phyloP scores from a whole-genome alignment of 2,888 invertebrate genomes.

The Caenorhabditis afra region DNA sequence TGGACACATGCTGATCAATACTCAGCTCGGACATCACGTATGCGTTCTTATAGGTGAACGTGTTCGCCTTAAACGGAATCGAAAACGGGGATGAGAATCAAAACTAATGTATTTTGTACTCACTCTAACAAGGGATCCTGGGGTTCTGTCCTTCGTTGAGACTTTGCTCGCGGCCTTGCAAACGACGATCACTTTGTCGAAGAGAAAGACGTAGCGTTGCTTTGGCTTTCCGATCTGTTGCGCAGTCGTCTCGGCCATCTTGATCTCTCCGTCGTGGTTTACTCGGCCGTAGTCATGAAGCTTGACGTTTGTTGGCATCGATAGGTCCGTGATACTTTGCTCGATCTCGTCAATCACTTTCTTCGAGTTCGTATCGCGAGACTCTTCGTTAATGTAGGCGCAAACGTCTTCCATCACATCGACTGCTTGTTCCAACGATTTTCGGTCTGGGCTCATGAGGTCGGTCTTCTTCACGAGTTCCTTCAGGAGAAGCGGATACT shows the following conservation, averaged over 20 bases:
- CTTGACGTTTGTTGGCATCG: constrained; percentile 86
- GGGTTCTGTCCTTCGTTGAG: constrained; percentile 17
- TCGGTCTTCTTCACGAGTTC: constrained; percentile 83
- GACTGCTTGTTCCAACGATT: constrained; percentile 88
- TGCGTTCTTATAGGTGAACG: constrained; percentile 73
- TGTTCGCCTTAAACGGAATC: constrained; percentile 5
- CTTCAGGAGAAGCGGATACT: constrained; percentile 90
- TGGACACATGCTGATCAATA: constrained; percentile 56
- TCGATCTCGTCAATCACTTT: constrained; percentile 92
- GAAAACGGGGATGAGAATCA: no score
- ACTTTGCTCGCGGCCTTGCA: constrained; percentile 84
- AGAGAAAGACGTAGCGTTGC: constrained; percentile 92
- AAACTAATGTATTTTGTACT: no score
- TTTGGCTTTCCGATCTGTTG: constrained; percentile 66
- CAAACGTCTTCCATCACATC: constrained; percentile 77
- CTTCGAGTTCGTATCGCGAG: constrained; percentile 94
- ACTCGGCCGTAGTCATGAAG: constrained; percentile 93
- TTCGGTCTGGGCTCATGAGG: constrained; percentile 88
- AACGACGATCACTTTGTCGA: constrained; percentile 95
- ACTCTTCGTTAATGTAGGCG: constrained; percentile 94
- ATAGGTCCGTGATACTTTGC: constrained; percentile 83
- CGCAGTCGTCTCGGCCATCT: constrained; percentile 61
- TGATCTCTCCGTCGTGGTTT: constrained; percentile 91
- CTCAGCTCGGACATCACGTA: constrained; percentile 68
- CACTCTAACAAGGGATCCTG: neutral